Evolutionary conservation across 2,888 invertebrate genomes (phyloP).

Genomic region (Amphimallon solstitiale): DNA sequence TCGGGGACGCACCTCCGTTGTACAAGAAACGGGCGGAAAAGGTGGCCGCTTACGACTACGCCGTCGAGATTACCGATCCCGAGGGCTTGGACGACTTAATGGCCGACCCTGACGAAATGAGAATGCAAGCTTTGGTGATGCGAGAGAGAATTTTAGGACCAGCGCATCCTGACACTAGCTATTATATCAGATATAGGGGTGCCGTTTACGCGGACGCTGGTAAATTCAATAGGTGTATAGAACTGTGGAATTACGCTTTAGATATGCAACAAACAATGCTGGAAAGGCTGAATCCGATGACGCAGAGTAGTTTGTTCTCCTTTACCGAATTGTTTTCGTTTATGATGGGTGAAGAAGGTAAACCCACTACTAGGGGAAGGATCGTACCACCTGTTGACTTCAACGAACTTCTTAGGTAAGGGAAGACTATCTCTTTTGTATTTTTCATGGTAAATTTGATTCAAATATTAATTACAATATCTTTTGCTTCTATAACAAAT

Average conservation of each 20-base stretch:
- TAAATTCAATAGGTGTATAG: constrained; percentile 90
- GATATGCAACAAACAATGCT: constrained; percentile 95
- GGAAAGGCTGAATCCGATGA: constrained; percentile 93
- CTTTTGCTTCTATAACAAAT: no score
- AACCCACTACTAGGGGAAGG: constrained; percentile 69
- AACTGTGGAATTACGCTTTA: constrained; percentile 95
- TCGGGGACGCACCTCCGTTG: constrained; percentile 71
- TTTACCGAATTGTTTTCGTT: constrained; percentile 95
- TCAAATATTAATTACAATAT: no score
- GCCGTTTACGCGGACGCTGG: constrained; percentile 90
- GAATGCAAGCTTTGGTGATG: constrained; percentile 94
- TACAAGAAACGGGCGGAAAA: constrained; percentile 73
- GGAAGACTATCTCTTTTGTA: no score
- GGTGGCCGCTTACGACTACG: constrained; percentile 89
- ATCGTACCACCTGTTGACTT: constrained; percentile 84
- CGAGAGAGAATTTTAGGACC: constrained; percentile 90
- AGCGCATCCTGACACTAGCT: constrained; percentile 96
- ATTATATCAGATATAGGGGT: constrained; percentile 85
- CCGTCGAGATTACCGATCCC: constrained; percentile 81
- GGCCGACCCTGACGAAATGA: constrained; percentile 94
- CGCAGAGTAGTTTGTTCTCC: constrained; percentile 92
- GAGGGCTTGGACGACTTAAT: constrained; percentile 86
- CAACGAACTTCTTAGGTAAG: constrained; percentile 73
- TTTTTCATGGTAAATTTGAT: no score
- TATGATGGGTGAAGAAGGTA: constrained; percentile 89